Base-by-base conservation (phyloP, 2,797 vertebrate species). In the Lutjanus argentimaculatus region DNA sequence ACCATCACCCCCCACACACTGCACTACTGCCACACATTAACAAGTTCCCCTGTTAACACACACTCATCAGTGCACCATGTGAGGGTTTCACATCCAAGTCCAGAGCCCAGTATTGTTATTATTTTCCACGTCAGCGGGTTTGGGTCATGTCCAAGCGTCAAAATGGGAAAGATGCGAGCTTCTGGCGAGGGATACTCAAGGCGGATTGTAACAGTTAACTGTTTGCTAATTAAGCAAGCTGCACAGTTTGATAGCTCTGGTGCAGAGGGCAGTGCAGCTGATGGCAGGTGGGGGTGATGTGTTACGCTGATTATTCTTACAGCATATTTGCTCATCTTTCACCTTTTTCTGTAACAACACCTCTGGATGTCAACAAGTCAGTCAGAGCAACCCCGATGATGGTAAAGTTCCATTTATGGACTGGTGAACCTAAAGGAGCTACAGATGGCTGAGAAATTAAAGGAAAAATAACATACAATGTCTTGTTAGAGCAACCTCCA, bases 171-270 rank as follows among this genome's bases (percentile, higher is more conserved):
- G 70, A 80, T 73, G 64, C 45, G 71, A 85, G 62, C 56, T 67
- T 75, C 65, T 82, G 83, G 66, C 3, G 52, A 72, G 77, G 79
- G 76, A 81, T 65, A 45, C 76, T 83, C 63, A 36, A 67, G 77
- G 77, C 49, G 46, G 77, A 87, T 61, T 75, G 77, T 67, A 79
- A 68, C 65, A 72, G 82, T 87, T 88, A 85, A 82, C 86, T 69
- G 82, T 84, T 82, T 79, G 80, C 75, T 91, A 88, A 92, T 91
- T 80, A 86, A 86, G 80, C 65, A 22, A 69, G 81, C 67, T 73
- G 84, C 89, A 82, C 67, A 68, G 83, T 89, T 82, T 86, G 85
- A 89, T 85, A 55, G 80, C 76, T 74, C 45, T 61, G 80, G 69
- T 49, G 79, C 70, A 62, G 64, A 30, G 65, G 42, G 43, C 6